A percentile compares a stretch with the other conserved stretches of the same genome.
phyloP scores from a whole-genome alignment of 1,140 invertebrate species.

The Luehdorfia chinensis region DNA sequence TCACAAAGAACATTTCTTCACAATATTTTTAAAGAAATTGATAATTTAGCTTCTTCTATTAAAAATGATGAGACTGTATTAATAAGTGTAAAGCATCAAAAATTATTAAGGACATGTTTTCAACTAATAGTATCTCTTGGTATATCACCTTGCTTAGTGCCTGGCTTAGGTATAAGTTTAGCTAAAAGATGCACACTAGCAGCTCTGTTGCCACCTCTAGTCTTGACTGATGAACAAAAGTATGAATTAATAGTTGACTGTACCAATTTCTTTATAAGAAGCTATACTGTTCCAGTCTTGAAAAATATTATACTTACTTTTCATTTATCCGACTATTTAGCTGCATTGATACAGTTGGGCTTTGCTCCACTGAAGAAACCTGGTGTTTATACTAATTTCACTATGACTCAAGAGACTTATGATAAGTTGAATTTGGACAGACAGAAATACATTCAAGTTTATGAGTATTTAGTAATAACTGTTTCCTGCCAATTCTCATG shows the following conservation, averaged over 20 bases:
- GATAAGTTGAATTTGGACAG: conserved; percentile 74
- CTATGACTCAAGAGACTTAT: conserved; percentile 77
- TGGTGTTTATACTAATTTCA: conserved; percentile 53
- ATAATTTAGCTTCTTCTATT: conserved; percentile 41
- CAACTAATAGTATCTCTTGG: conserved; percentile 81
- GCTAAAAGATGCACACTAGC: conserved; percentile 57
- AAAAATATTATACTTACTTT: conserved; percentile 72
- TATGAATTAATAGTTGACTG: conserved; percentile 55
- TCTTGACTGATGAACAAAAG: conserved; percentile 56
- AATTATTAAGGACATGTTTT: conserved; percentile 74
- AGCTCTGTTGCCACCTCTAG: conserved; percentile 28
- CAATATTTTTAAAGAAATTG: conserved; percentile 59
- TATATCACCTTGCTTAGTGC: conserved; percentile 80
- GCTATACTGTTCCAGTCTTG: conserved; percentile 52
- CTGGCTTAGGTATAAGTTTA: conserved; percentile 80
- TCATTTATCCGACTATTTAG: conserved; percentile 78
- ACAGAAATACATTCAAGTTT: conserved; percentile 71
- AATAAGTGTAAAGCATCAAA: conserved; percentile 79
- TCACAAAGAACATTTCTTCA: conserved; percentile 39
- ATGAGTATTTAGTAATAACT: conserved; percentile 78
- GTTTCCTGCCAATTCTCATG: conserved; percentile 80
- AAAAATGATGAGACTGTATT: conserved; percentile 61
- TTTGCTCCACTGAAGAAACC: conserved; percentile 82
- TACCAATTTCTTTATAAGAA: conserved; percentile 54
- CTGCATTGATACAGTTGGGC: conserved; percentile 83